Conservation (phyloP, 2,888 invertebrate species). For the Asteroscopus sphinx region DNA sequence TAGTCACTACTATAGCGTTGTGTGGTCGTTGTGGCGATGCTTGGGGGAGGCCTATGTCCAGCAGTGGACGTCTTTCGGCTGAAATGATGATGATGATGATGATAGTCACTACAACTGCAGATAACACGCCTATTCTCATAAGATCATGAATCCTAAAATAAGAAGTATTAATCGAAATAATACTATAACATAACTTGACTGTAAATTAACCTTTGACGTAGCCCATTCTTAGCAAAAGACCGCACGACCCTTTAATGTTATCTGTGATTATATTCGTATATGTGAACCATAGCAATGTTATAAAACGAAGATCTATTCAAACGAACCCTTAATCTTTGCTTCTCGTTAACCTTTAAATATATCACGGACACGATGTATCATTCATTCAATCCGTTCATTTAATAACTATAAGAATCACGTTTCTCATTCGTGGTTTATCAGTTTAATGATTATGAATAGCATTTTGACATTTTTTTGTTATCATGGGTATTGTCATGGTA, state of each 20-base stretch:
- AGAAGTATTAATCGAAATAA: too few species aligned
- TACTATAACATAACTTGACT: too few species aligned
- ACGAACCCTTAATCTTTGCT: slow-evolving; percentile 28
- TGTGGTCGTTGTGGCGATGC: too few species aligned
- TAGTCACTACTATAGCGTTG: too few species aligned
- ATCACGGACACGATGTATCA: slow-evolving; percentile 32
- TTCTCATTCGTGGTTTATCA: slow-evolving; percentile 46
- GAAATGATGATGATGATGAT: too few species aligned
- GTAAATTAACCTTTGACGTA: too few species aligned
- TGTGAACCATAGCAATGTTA: slow-evolving; percentile 7
- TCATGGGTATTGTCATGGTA: too few species aligned
- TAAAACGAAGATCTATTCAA: slow-evolving; percentile 15
- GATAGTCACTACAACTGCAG: too few species aligned
- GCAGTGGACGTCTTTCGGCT: too few species aligned
- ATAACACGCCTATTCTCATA: too few species aligned
- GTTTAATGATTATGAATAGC: slow-evolving; percentile 17
- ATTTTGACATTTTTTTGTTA: slow-evolving; percentile 18
- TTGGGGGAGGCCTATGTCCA: too few species aligned
- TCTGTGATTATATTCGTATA: background rate
- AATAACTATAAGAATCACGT: slow-evolving; percentile 46
- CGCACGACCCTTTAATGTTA: background rate
- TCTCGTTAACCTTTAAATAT: slow-evolving; percentile 33
- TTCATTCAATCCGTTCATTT: slow-evolving; percentile 23
- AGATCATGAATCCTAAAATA: too few species aligned
- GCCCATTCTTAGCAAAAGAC: background rate